phyloP scores from a whole-genome alignment of 2,797 vertebrate genomes.

The Molossus alvarezi region DNA sequence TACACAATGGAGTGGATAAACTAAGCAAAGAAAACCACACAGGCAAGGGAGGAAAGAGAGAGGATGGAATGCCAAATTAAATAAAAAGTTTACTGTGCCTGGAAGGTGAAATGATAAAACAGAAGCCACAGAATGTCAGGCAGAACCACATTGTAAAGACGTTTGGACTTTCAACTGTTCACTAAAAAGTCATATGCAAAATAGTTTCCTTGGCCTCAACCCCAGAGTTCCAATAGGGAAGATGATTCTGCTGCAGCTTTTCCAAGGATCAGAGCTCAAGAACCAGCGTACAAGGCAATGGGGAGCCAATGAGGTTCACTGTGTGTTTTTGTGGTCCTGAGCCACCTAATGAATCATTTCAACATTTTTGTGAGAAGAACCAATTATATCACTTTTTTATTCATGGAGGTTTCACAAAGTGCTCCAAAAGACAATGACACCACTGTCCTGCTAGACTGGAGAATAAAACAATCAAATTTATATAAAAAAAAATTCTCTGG shows the following conservation, averaged over 20 bases:
- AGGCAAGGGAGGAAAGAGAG: rapidly evolving
- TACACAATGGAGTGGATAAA: neutral
- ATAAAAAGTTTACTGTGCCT: neutral
- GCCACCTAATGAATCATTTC: neutral
- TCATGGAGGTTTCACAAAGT: neutral
- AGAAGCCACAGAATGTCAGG: neutral
- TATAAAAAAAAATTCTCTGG: neutral
- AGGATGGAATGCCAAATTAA: neutral
- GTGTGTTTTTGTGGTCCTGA: neutral
- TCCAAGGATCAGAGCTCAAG: neutral
- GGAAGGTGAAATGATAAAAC: neutral
- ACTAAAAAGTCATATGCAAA: neutral
- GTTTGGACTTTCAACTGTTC: neutral
- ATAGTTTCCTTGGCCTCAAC: neutral
- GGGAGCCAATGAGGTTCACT: neutral
- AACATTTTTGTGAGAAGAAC: neutral
- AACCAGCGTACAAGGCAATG: neutral
- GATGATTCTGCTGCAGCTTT: neutral
- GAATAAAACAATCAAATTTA: neutral
- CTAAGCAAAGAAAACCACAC: neutral
- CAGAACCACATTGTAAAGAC: neutral
- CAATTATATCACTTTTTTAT: neutral
- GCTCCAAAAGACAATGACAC: neutral
- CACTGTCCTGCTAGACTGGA: neutral
- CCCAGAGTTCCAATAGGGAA: neutral